Conservation (phyloP, 2,113 vertebrate genomes). For the Melanerpes aurifrons region DNA sequence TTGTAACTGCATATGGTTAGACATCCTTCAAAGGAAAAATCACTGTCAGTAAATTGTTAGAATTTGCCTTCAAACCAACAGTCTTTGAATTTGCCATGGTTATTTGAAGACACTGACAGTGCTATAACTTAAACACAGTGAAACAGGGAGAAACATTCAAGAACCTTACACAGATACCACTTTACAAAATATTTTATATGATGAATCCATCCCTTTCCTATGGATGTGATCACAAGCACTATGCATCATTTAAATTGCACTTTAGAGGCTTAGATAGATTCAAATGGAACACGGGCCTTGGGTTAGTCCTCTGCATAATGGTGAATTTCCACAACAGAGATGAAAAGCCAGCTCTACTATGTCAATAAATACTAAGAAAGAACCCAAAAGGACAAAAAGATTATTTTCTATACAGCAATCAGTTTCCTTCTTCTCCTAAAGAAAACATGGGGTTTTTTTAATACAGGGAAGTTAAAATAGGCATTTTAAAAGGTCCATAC, state of each 20-base stretch:
- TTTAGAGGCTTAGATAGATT: background rate
- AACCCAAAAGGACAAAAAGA: background rate
- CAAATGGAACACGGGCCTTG: background rate
- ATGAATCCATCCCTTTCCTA: conserved; percentile 3
- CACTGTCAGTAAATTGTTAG: conserved; percentile 9
- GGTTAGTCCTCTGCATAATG: background rate
- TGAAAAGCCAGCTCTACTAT: background rate
- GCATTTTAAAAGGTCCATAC: background rate
- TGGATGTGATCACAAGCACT: background rate
- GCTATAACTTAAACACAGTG: conserved; percentile 12
- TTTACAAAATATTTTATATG: background rate
- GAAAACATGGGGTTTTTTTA: background rate
- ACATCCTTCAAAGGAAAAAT: conserved; percentile 16
- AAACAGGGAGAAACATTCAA: background rate
- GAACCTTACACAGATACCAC: background rate
- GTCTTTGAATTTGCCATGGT: conserved; percentile 19
- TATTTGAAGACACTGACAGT: conserved; percentile 29
- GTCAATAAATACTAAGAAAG: background rate
- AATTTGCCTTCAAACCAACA: conserved; percentile 26
- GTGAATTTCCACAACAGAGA: background rate
- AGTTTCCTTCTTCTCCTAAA: background rate
- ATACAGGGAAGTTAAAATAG: background rate
- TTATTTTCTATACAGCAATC: background rate
- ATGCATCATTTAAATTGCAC: background rate
- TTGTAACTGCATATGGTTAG: background rate